Evolutionary conservation across 2,888 invertebrate species (phyloP), one percentile per base, ranked within the genome.

Genomic region (Cheiracanthium punctorium): DNA sequence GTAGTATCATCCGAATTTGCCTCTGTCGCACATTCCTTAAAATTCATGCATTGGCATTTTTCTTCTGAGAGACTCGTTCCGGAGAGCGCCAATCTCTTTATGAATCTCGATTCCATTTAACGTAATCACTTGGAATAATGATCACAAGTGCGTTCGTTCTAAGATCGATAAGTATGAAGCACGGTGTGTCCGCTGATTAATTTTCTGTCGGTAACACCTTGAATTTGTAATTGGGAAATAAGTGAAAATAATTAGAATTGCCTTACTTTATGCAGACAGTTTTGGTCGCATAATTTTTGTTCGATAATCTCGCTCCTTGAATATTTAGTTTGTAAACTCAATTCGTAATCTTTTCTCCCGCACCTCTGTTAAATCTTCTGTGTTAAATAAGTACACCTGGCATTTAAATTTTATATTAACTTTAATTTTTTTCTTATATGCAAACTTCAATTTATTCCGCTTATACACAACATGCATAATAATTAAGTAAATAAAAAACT

Each of bases 71-170:
- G 24, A 58, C 24, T 58, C 58, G 58, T 58, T 58, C 43, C 43
- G 58, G 58, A 5, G 4, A 8, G 14, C 2, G 14, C 14, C 58
- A 58, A 24, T 58, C 58, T 58, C 58, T 24, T 58, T 58, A 58
- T 58, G 58, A 58, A 58, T 58, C 58, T 58, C 58, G 12, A 58
- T 58, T 58, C 58, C 12, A 24, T 58, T 58, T 58, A 58, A 24
- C 24, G 58, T 58, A 58, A 58, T 58, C 24, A 17, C 58, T 24
- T 5, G 20, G 17, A 58, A 58, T 58, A 58, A 58, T 58, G 24
- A 58, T 58, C 24, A 12, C 58, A 58, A 58, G 24, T 24, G 58
- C 58, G 1, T 24, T 58, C 58, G 20, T 58, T 5, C n/a, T n/a
- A n/a, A 58, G 17, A 58, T 58, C 58, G 58, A 58, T 58, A 24